Percentiles rank a stretch among this genome's conserved stretches.
These are phyloP conservation scores for Porphyrio hochstetteri DNA, from an alignment of 2,113 vertebrate genomes.

Conservation along the genomic window DNA sequence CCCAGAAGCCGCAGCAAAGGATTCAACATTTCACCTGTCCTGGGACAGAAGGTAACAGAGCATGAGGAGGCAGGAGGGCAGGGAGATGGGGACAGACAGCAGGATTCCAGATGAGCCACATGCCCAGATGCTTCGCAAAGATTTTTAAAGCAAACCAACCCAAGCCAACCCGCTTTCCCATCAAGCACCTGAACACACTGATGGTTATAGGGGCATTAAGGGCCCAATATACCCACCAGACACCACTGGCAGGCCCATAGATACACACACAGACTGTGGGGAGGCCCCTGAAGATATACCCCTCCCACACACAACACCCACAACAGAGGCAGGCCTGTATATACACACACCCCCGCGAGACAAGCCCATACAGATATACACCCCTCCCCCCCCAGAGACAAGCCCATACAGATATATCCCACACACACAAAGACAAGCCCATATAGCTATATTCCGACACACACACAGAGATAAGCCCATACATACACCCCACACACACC, in stretches of 20 bases:
- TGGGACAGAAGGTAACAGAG: too few relatives aligned
- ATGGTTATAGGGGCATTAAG: background rate
- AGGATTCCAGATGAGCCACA: background rate
- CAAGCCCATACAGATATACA: background rate
- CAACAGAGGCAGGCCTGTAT: background rate
- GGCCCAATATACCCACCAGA: fast-evolving
- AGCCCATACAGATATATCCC: background rate
- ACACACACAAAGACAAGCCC: too few relatives aligned
- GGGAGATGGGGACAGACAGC: fast-evolving
- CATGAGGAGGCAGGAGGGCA: fast-evolving
- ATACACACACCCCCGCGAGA: too few relatives aligned
- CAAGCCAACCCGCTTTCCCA: background rate
- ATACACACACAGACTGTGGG: background rate
- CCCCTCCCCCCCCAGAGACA: too few relatives aligned
- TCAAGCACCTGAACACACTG: background rate
- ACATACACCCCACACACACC: background rate
- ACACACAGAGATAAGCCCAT: too few relatives aligned
- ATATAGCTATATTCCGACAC: fast-evolving
- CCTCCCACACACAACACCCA: too few relatives aligned
- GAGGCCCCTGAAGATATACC: fast-evolving
- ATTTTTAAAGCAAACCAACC: background rate
- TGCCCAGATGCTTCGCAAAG: fast-evolving
- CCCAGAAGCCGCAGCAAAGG: background rate
- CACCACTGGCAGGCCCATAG: too few relatives aligned
- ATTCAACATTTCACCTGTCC: fast-evolving